Conservation (phyloP, 1,140 invertebrate genomes). For the Lepidurus arcticus region DNA sequence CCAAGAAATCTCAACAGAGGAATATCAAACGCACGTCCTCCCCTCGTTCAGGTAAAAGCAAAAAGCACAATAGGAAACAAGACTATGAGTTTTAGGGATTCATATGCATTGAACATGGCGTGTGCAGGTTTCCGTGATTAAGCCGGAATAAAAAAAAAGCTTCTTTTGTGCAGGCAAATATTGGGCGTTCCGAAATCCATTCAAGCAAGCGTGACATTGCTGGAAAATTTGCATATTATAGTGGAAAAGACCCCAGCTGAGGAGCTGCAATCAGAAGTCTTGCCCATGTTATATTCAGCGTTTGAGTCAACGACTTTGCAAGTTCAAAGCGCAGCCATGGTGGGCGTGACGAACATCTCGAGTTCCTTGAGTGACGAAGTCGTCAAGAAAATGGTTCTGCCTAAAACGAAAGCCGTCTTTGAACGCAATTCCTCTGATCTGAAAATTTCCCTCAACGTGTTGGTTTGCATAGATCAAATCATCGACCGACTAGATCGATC, state of each 20-base stretch:
- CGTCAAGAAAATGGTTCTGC: conserved; percentile 73
- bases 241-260: conserved; percentile 77
- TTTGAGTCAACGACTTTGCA: conserved; percentile 87
- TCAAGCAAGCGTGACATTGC: conserved; percentile 79
- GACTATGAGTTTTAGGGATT: not conserved
- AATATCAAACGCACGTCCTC: conserved; percentile 77
- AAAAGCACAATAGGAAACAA: not conserved
- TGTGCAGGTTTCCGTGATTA: not conserved
- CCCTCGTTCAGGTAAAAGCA: conserved; percentile 64
- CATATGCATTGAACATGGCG: not conserved
- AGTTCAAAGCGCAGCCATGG: conserved; percentile 86
- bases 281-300: conserved; percentile 80
- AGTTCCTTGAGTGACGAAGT: conserved; percentile 77
- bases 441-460: conserved; percentile 67
- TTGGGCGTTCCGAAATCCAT: conserved; percentile 79
- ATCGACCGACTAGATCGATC: conserved; percentile 76
- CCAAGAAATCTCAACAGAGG: conserved; percentile 70
- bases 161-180: conserved; percentile 53
- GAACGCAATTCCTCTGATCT: conserved; percentile 74
- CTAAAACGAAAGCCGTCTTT: conserved; percentile 79
- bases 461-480: conserved; percentile 70
- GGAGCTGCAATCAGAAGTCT: conserved; percentile 69
- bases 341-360: conserved; percentile 77
- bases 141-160: not conserved
- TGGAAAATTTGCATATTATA: conserved; percentile 88